Percentiles rank a stretch among this genome's conserved stretches.
phyloP scores from a whole-genome alignment of 2,797 vertebrate genomes.

The Melanotaenia trifasciata region DNA sequence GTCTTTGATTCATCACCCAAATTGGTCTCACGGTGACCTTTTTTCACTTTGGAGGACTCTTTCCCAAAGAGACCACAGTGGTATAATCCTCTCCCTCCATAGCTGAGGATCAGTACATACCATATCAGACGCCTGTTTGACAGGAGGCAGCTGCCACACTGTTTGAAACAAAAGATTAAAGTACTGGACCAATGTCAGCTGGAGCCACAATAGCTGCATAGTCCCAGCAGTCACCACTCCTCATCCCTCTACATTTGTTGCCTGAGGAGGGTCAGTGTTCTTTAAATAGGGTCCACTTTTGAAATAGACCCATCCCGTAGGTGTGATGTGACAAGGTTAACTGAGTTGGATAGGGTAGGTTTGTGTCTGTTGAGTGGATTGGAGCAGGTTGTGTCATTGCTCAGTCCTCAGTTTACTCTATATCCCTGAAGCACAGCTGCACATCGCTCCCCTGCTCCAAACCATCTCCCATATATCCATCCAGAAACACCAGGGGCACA shows the following conservation, averaged over 20 bases:
- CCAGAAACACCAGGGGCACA: conserved; percentile 34
- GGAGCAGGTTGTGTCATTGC: conserved; percentile 14
- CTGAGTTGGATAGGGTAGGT: conserved; percentile 23
- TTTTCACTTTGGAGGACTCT: conserved; percentile 43
- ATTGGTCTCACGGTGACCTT: conserved; percentile 68
- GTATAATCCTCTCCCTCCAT: conserved; percentile 32
- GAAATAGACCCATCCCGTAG: conserved; percentile 44
- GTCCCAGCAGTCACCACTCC: conserved; percentile 40
- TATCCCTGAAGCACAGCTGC: conserved; percentile 69
- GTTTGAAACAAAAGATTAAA: conserved; percentile 71
- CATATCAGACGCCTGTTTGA: conserved; percentile 30
- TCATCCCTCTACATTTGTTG: conserved; percentile 35
- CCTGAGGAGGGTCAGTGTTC: conserved; percentile 50
- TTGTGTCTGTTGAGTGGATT: conserved; percentile 2
- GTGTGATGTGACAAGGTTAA: conserved; percentile 31
- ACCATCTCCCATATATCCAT: conserved; percentile 24
- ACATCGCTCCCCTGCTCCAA: conserved; percentile 36
- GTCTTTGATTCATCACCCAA: conserved; percentile 62
- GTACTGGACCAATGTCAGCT: conserved; percentile 42
- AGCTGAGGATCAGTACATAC: conserved; percentile 47
- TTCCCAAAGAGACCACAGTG: conserved; percentile 49
- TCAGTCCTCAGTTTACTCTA: conserved; percentile 25
- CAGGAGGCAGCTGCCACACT: conserved; percentile 68
- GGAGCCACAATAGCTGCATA: conserved; percentile 58
- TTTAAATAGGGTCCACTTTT: conserved; percentile 53